phyloP scores from a whole-genome alignment of 2,113 vertebrate genomes.

The Marmota monax region DNA sequence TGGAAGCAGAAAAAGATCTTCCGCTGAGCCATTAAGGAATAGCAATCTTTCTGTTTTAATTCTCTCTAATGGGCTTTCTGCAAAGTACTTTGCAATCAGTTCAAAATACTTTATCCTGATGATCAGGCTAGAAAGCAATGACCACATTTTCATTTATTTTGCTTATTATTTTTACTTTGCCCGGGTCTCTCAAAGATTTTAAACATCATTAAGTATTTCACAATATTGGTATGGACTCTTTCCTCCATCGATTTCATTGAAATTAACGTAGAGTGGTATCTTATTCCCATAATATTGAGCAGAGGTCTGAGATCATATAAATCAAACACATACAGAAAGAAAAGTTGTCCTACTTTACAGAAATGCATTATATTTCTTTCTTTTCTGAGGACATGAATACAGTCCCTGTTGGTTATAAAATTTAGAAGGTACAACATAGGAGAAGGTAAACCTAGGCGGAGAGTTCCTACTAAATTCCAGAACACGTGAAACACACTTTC shows the following conservation, averaged over 20 bases:
- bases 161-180: conserved; percentile 59
- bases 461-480: not conserved
- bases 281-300: not conserved
- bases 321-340: conserved; percentile 33
- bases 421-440: not conserved
- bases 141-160: conserved; percentile 71
- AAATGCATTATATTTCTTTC: conserved; percentile 19
- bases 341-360: conserved; percentile 38
- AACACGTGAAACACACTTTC: not conserved
- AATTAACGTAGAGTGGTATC: conserved; percentile 47
- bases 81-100: conserved; percentile 83
- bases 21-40: conserved; percentile 82
- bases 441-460: not conserved
- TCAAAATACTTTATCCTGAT: conserved; percentile 82
- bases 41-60: conserved; percentile 83
- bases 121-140: conserved; percentile 66
- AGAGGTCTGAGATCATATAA: conserved; percentile 29
- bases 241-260: conserved; percentile 49
- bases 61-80: conserved; percentile 85
- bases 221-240: not conserved
- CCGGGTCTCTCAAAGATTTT: conserved; percentile 51
- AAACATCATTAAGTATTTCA: conserved; percentile 52
- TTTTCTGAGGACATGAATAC: conserved; percentile 13
- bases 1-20: conserved; percentile 80
- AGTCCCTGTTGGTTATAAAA: not conserved